Percentiles rank a stretch among this genome's conserved stretches.
Evolutionary conservation across 2,113 vertebrate species (phyloP).

Genomic region (Boulengeromyrus knoepffleri): DNA sequence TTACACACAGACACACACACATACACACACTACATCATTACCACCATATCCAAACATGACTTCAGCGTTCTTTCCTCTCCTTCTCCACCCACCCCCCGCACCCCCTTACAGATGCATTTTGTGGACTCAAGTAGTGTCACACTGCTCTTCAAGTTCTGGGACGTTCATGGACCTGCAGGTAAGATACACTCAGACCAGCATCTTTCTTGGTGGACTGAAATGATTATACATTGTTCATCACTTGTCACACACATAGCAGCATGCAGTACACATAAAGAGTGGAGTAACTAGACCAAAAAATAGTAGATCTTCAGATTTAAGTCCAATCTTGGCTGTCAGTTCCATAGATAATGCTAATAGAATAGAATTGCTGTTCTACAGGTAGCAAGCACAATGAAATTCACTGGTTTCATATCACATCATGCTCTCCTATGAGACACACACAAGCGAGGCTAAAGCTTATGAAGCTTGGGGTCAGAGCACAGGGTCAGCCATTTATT

Average conservation of each 20-base stretch:
- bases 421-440: neutral
- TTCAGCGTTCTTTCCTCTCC: neutral
- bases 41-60: neutral
- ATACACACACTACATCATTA: neutral
- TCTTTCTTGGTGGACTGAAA: neutral
- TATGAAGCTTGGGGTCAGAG: neutral
- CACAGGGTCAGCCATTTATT: neutral
- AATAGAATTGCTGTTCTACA: neutral
- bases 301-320: neutral
- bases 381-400: neutral
- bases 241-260: neutral
- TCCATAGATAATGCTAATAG: neutral
- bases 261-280: neutral
- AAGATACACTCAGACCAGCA: neutral
- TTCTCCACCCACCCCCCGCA: neutral
- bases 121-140: slow-evolving; percentile 67
- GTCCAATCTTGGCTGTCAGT: neutral
- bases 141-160: slow-evolving; percentile 91
- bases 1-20: neutral
- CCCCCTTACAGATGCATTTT: slow-evolving; percentile 77
- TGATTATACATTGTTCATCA: neutral
- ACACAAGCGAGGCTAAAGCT: neutral
- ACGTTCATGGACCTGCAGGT: slow-evolving; percentile 77
- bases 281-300: neutral
- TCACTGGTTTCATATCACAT: neutral